Evolutionary conservation across 2,797 vertebrate species (phyloP), one percentile per base, ranked within the genome.

Genomic region (Bradypodion pumilum): DNA sequence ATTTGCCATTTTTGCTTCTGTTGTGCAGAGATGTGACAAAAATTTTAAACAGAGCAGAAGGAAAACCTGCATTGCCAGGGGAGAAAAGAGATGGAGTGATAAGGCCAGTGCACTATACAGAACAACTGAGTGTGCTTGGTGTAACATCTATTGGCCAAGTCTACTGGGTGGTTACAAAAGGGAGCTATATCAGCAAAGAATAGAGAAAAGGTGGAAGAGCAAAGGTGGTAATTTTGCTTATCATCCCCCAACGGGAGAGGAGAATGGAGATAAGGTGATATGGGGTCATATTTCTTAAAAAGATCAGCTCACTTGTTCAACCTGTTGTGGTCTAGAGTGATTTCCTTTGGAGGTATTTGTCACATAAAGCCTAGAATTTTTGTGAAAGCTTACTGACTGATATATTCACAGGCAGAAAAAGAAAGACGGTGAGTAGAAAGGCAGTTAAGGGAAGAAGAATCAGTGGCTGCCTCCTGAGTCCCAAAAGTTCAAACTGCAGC

Each of bases 11-110:
- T 42, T 60, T 29, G 32, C n/a, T 15, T 68, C 68, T 3, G 3
- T 52, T 66, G 23, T 56, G 21, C 23, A 27, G 25, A 27, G 44
- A 75, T 49, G 35, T 29, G 49, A 59, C 4, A 35, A 70, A n/a
- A 63, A 69, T 49, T 79, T 73, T 88, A 66, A 86, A 13, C 9
- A 49, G 49, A 46, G 46, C 10, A 56, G 56, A 65, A 75, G 46
- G n/a, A 88, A 84, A 80, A 7, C 29, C 25, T 65, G 10, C 32
- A 6, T 74, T 60, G 73, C n/a, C 59, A 70, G 27, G 1, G n/a
- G 29, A 44, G 10, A 23, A 15, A 25, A 52, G 59, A 52, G 32
- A 42, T 23, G 42, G 35, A 16, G 35, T 2, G 59, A 32, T 56
- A 66, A 40, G 2, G 6, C 25, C 52, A 75, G 16, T 37, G 21